Evolutionary conservation across 2,113 vertebrate species (phyloP), one percentile per base, ranked within the genome.

Genomic region (Sprattus sprattus): DNA sequence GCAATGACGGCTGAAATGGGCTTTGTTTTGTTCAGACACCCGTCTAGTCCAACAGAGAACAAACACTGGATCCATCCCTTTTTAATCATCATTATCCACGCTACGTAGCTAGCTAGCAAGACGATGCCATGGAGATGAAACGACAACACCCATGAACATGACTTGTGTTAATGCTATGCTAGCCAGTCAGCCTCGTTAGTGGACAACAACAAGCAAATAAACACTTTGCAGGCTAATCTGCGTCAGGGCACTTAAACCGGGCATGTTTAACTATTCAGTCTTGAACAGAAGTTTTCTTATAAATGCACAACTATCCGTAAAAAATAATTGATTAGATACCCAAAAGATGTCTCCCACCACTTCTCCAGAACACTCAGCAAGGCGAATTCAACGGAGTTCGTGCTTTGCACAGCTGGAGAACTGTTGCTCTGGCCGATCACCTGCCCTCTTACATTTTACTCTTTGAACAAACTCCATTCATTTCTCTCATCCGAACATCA

Each of bases 101-200:
- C 25, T 32, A 75, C 13, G 10, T 60, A 78, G 67, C 67, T 39
- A 75, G 67, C 67, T 32, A 32, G 28, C 28, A 78, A 39, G 71
- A 78, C 10, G 71, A 78, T 78, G 15, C 71, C 71, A 78, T 78
- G 71, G 71, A 78, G 71, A 78, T 78, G 71, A 78, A 78, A 78
- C 13, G 32, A 78, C 28, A 78, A 78, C 71, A 78, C 71, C 71
- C 71, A 32, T 60, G 54, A 60, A 60, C 54, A 60, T 60, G 18
- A 22, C 20, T 60, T 22, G 54, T 22, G 67, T 28, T 39, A 78
- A 39, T 78, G 11, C 71, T 11, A 44, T n/a, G 60, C 60, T 64
- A 64, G 60, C 60, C 1, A n/a, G 60, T 64, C 20, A 64, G 22
- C 47, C 1, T 49, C 6, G 4, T 64, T 64, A 64, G 60, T 64